Base-by-base conservation (phyloP, 2,888 invertebrate species). In the Phymatocera aterrima region DNA sequence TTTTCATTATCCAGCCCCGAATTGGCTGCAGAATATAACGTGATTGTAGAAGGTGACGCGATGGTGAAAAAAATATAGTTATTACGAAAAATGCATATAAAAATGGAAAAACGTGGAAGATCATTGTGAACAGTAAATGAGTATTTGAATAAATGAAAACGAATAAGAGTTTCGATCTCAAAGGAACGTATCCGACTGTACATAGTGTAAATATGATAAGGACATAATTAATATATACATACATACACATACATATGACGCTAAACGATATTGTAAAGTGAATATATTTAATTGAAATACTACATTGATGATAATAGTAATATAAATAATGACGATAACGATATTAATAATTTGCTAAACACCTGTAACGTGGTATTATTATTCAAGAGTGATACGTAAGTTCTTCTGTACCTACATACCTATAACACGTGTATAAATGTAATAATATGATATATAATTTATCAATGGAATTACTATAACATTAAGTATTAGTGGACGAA, bases 391-490 rank as follows among this genome's bases (percentile, higher is more conserved):
- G 61, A 64, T 64, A 43, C 43, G 12, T 64, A 57, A 64, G 65
- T 77, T 65, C 64, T 48, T 48, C 61, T 77, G 77, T 77, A 77
- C 64, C 77, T 77, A 77, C 31, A 77, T 54, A 28, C 51, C 18
- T 18, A 70, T 51, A 70, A 74, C 12, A 24, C 21, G 85, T 89
- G 89, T 90, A 90, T 89, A 89, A 90, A 89, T 89, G 89, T 89
- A 90, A 88, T 84, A 89, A 88, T 84, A 89, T 88, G 87, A 88
- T 88, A 48, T 15, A 18, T 75, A 88, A 89, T 88, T 89, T 88
- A 89, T 89, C 88, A 87, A 87, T 88, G 85, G 84, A 88, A 86
- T 85, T 57, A 75, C 40, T 21, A 70, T 46, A 46, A 87, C 84
- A 87, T 86, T 85, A 88, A n/a, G n/a, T n/a, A n/a, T n/a, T 87